These are phyloP conservation scores for Alviniconcha strummeri DNA, from an alignment of 2,888 invertebrate species.

Conservation along the genomic window DNA sequence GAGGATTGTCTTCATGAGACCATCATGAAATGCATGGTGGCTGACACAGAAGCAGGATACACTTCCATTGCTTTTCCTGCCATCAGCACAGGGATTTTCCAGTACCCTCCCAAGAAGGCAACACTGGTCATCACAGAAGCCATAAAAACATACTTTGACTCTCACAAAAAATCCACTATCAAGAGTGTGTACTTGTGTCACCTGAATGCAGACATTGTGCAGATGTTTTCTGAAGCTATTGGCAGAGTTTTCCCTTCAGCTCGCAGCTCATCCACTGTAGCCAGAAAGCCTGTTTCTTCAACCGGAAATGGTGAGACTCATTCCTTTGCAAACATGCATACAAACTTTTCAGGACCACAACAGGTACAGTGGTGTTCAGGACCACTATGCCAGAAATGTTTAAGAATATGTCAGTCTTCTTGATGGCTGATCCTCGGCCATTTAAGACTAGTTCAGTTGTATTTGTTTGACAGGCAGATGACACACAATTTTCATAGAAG, in stretches of 20 bases:
- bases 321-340: not conserved
- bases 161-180: not conserved
- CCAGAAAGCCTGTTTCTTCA: not conserved
- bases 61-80: slow-evolving; percentile 60
- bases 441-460: not conserved
- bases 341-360: not conserved
- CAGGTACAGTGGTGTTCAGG: too few species aligned
- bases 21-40: slow-evolving; percentile 36
- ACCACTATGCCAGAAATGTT: too few species aligned
- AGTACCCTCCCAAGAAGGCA: slow-evolving; percentile 6
- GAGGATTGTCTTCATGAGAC: slow-evolving; percentile 35
- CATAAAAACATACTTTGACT: slow-evolving; percentile 10
- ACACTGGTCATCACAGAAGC: slow-evolving; percentile 12
- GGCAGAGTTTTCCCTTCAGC: not conserved
- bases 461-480: not conserved
- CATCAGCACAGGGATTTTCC: slow-evolving; percentile 54
- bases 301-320: not conserved
- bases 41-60: not conserved
- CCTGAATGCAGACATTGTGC: not conserved
- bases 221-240: not conserved
- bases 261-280: not conserved
- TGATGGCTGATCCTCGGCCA: not conserved
- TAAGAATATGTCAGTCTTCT: not conserved
- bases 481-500: too few species aligned
- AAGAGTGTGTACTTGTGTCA: slow-evolving; percentile 13